phyloP scores from a whole-genome alignment of 2,888 invertebrate genomes.

The Lasioglossum pauxillum region DNA sequence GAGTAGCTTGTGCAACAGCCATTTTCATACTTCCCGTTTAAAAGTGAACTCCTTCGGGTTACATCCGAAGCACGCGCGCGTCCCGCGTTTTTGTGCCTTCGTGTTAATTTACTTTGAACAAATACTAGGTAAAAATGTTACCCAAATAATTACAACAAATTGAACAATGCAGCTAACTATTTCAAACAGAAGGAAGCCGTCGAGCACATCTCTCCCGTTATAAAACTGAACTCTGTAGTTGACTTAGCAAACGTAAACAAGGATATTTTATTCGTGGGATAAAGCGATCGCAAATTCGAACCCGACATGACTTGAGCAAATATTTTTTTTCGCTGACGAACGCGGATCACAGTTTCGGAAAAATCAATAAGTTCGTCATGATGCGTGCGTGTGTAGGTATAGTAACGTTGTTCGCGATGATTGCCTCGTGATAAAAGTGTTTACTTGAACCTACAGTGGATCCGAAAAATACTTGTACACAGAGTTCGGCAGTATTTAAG shows the following conservation, averaged over 20 bases:
- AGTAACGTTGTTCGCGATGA: neutral
- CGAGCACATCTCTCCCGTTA: neutral
- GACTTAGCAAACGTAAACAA: neutral
- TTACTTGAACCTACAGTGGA: neutral
- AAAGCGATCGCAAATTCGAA: neutral
- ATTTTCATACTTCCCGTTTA: neutral
- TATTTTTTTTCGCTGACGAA: neutral
- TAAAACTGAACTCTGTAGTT: neutral
- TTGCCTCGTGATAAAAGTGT: neutral
- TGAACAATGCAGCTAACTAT: neutral
- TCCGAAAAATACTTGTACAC: too few relatives aligned
- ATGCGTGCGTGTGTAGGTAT: neutral
- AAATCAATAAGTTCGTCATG: neutral
- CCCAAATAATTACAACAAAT: neutral
- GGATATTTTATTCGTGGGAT: constrained; percentile 5
- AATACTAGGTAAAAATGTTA: neutral
- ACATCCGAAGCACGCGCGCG: neutral
- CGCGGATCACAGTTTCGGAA: neutral
- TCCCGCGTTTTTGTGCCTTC: neutral
- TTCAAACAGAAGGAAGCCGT: neutral
- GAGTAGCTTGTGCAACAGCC: neutral
- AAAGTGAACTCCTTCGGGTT: neutral
- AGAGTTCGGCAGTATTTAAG: too few relatives aligned
- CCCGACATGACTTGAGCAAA: neutral
- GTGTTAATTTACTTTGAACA: neutral